phyloP scores from a whole-genome alignment of 2,797 vertebrate species.

The Australoheros facetus region DNA sequence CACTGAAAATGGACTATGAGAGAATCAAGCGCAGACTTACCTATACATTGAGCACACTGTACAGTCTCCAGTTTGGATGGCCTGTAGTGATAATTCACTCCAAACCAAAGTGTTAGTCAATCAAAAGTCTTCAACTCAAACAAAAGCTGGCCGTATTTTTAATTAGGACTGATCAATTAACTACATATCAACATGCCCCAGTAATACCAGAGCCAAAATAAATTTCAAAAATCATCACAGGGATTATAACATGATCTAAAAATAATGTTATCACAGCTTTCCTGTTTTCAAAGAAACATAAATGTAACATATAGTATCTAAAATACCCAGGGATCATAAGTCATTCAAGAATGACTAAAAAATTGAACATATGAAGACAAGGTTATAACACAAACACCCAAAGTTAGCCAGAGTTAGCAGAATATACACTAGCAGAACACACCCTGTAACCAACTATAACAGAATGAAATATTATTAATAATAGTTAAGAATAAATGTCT shows the following conservation, averaged over 20 bases:
- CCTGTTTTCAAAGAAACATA: not conserved
- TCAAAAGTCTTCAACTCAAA: constrained; percentile 35
- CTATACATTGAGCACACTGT: not conserved
- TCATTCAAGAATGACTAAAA: not conserved
- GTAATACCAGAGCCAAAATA: not conserved
- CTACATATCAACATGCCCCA: constrained; percentile 32
- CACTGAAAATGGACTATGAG: constrained; percentile 24
- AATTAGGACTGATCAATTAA: constrained; percentile 50
- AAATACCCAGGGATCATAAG: not conserved
- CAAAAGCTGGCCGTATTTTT: constrained; percentile 36
- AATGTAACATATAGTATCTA: not conserved
- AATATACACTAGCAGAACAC: not conserved
- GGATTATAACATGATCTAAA: not conserved
- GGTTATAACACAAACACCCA: not conserved
- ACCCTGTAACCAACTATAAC: not conserved
- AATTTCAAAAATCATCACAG: not conserved
- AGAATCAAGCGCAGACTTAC: constrained; percentile 4
- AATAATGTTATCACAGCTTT: not conserved
- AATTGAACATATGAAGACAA: not conserved
- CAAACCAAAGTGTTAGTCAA: constrained; percentile 12
- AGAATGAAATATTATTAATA: not conserved
- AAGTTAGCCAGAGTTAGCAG: constrained; percentile 13
- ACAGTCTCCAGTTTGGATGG: not conserved
- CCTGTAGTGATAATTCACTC: constrained; percentile 10
- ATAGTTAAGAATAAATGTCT: not conserved